phyloP scores from a whole-genome alignment of 2,797 vertebrate species.

The Urocyon cinereoargenteus region DNA sequence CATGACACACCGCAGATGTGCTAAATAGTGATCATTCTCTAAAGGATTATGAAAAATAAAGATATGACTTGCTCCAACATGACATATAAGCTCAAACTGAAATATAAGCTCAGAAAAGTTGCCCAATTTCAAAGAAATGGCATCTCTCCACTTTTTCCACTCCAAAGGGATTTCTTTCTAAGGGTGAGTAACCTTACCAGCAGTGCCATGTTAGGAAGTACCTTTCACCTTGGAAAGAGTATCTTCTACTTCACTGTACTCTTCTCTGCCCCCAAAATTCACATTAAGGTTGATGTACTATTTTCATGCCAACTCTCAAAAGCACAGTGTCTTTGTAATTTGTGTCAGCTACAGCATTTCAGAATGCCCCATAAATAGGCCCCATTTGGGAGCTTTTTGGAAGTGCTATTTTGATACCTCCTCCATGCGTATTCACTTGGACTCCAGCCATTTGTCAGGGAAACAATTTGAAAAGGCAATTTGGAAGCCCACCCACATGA shows the following conservation, averaged over 20 bases:
- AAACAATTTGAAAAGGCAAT: conserved; percentile 74
- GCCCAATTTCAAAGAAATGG: background rate
- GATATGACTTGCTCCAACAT: background rate
- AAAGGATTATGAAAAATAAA: conserved; percentile 17
- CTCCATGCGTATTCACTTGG: conserved; percentile 51
- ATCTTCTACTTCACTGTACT: background rate
- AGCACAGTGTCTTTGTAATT: conserved; percentile 64
- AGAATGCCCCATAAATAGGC: conserved; percentile 59
- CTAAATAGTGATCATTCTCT: background rate
- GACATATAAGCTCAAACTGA: background rate
- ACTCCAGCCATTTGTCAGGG: conserved; percentile 61
- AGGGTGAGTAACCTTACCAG: background rate
- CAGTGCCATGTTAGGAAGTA: background rate
- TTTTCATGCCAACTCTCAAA: conserved; percentile 61
- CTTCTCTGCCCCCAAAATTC: conserved; percentile 26
- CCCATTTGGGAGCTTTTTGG: conserved; percentile 45
- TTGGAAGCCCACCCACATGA: conserved; percentile 68
- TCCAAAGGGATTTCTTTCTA: background rate
- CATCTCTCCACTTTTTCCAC: background rate
- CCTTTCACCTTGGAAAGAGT: conserved; percentile 27
- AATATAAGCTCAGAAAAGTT: background rate
- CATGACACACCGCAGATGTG: background rate
- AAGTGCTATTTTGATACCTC: conserved; percentile 65
- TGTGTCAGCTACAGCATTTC: conserved; percentile 62
- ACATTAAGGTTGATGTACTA: conserved; percentile 45